Base-by-base conservation (phyloP, 2,888 invertebrate species). In the Cantharis lateralis region DNA sequence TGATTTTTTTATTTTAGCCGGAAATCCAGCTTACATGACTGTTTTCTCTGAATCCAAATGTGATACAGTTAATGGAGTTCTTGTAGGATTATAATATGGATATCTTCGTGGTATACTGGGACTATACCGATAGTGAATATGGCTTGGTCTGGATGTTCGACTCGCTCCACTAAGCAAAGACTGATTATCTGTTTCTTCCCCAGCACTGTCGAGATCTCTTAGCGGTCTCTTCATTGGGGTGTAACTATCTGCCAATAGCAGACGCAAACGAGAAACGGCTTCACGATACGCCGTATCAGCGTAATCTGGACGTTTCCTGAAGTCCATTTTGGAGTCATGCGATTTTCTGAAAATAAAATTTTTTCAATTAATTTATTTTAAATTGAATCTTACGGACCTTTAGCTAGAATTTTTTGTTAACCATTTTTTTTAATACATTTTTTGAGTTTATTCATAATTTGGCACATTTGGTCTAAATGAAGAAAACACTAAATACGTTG, bases 281-380 rank as follows among this genome's bases (percentile, higher is more conserved):
- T 96, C 96, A 81, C 94, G 93, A 84, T 96, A 95, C 7, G 95
- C 95, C 82, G 93, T 90, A 86, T 96, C 96, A 0, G 95, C 95
- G 83, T 95, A 95, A 88, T 96, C 95, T 71, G 94, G 92, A 69
- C 92, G 90, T 82, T 91, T 90, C 80, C 89, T 90, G 85, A 82
- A 85, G 70, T 91, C 91, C 88, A 90, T 89, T 81, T 89, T 90
- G 15, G 68, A n/a, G 3, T 77, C 79, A 28, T 70, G 68, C n/a
- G 76, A 26, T 68, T 76, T 78, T 62, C 78, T 78, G 16, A 18
- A 74, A 68, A 26, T 10, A 26, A 62, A 13, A 3, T 48, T 48
- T 9, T 48, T 48, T n/a, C 7, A 48, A n/a, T 48, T 9, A 48
- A n/a, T 48, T 48, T n/a, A 7, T n/a, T 7, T n/a, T 13, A 48